Conservation (phyloP, 2,797 vertebrate species). For the Coendou prehensilis region DNA sequence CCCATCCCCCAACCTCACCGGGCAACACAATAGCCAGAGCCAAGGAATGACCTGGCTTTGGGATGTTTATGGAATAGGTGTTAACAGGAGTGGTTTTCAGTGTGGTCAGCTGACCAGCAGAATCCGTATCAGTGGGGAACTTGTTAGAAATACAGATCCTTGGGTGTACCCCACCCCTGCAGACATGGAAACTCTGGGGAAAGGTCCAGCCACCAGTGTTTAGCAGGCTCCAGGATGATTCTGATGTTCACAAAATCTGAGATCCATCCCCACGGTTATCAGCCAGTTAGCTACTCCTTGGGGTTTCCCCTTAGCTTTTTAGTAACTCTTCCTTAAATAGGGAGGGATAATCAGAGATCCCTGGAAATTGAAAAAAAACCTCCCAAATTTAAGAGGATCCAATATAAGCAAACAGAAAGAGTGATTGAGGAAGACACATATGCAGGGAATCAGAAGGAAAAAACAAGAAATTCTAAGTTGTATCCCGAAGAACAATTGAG, state of each 20-base stretch:
- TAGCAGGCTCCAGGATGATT: neutral
- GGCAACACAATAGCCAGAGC: neutral
- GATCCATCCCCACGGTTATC: neutral
- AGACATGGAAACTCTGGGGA: neutral
- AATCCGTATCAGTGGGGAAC: neutral
- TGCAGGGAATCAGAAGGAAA: neutral
- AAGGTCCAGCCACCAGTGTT: neutral
- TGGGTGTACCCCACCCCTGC: neutral
- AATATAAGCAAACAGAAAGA: neutral
- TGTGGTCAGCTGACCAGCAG: neutral
- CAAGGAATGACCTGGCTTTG: neutral
- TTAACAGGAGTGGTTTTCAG: neutral
- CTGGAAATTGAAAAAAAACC: too few relatives aligned
- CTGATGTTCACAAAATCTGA: neutral
- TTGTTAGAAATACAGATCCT: neutral
- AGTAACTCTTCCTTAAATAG: neutral
- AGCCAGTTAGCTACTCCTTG: neutral
- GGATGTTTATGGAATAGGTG: neutral
- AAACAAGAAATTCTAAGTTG: neutral
- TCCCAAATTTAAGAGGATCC: neutral
- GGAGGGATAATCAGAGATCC: neutral
- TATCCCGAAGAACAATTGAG: neutral
- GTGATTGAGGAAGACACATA: neutral
- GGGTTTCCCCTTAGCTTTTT: neutral
- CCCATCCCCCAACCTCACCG: neutral